Conservation (phyloP, 37 sponge, comb jelly and placozoan genomes). For the Petrosia ficiformis region DNA sequence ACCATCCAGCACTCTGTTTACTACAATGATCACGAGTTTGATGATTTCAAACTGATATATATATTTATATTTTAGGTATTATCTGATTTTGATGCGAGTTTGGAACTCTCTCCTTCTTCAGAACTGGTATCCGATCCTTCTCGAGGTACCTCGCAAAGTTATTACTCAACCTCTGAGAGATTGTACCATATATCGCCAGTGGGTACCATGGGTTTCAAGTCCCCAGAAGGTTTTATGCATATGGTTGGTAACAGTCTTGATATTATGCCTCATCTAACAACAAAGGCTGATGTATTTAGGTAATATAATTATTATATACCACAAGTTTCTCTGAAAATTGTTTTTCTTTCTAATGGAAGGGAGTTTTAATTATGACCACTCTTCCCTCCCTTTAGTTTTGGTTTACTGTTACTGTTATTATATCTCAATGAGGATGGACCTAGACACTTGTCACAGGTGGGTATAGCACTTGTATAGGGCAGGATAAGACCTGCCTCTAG, state of each 20-base stretch:
- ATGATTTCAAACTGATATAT: too few relatives aligned
- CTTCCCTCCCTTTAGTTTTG: too few relatives aligned
- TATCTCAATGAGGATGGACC: background rate
- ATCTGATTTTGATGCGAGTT: slow-evolving; percentile 8
- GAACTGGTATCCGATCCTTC: background rate
- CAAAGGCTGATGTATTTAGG: slow-evolving; percentile 1
- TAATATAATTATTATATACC: too few relatives aligned
- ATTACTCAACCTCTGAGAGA: background rate
- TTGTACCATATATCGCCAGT: slow-evolving; percentile 1
- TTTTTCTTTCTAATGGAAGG: too few relatives aligned
- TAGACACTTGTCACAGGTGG: background rate
- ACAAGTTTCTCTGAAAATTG: too few relatives aligned
- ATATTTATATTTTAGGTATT: background rate
- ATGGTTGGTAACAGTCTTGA: slow-evolving; percentile 2
- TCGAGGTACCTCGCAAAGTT: background rate
- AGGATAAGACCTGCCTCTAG: too few relatives aligned
- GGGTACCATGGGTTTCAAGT: slow-evolving; percentile 6
- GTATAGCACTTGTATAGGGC: background rate
- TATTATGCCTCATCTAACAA: background rate
- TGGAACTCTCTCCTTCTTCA: background rate
- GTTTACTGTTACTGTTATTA: background rate
- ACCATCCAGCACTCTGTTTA: too few relatives aligned
- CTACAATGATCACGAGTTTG: too few relatives aligned
- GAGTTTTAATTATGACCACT: too few relatives aligned
- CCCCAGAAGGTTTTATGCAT: slow-evolving; percentile 1